phyloP scores from a whole-genome alignment of 1,140 invertebrate species.

The Scaptodrosophila lebanonensis region DNA sequence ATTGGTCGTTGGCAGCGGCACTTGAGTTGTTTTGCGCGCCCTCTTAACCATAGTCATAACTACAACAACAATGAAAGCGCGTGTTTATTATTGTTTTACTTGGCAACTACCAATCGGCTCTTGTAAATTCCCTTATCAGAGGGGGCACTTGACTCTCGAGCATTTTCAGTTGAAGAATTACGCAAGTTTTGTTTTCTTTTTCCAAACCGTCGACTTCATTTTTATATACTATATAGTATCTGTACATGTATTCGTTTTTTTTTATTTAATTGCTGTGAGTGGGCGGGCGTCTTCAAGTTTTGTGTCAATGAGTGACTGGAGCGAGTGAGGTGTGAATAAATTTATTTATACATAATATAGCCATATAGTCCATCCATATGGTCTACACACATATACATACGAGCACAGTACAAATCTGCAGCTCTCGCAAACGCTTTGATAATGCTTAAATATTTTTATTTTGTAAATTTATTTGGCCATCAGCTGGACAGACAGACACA shows the following conservation, averaged over 20 bases:
- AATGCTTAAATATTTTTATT: conserved; percentile 28
- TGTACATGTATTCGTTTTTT: too few species aligned
- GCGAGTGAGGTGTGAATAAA: conserved; percentile 62
- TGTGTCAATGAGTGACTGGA: conserved; percentile 38
- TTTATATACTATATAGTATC: conserved; percentile 46
- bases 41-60: too few species aligned
- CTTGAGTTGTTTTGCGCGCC: conserved; percentile 27
- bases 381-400: conserved; percentile 4
- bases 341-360: conserved; percentile 42
- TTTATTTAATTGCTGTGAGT: too few species aligned
- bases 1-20: conserved; percentile 44
- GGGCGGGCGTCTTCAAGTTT: conserved; percentile 59
- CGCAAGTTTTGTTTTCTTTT: conserved; percentile 32
- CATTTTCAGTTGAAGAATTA: conserved; percentile 46
- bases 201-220: conserved; percentile 47
- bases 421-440: conserved; percentile 30
- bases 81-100: conserved; percentile 9
- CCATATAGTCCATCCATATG: not conserved
- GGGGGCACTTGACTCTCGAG: conserved; percentile 38
- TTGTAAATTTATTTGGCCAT: conserved; percentile 9
- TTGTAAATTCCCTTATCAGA: conserved; percentile 24
- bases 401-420: conserved; percentile 7
- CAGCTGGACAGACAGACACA: conserved; percentile 3
- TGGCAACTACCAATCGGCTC: conserved; percentile 42
- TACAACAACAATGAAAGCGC: not conserved